phyloP scores from a whole-genome alignment of 1,140 invertebrate genomes.

The Drosophila bocqueti region DNA sequence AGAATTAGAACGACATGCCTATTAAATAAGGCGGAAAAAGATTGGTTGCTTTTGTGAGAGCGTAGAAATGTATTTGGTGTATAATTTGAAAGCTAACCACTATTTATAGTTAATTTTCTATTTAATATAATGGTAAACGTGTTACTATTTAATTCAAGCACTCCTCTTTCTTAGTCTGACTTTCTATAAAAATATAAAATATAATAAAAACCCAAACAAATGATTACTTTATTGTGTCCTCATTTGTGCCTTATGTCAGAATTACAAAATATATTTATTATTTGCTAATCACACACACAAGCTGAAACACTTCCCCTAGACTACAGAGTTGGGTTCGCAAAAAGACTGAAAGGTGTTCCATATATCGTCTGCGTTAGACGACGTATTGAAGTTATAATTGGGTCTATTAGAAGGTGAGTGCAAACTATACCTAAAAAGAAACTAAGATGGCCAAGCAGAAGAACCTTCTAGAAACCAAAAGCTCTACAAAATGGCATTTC shows the following conservation, averaged over 20 bases:
- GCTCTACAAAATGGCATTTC: constrained; percentile 52
- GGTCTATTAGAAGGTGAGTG: constrained; percentile 3
- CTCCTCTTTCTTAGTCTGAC: neutral
- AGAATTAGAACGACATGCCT: constrained; percentile 1
- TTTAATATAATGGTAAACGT: neutral
- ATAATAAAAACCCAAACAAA: neutral
- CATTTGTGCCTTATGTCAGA: neutral
- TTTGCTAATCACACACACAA: constrained; percentile 20
- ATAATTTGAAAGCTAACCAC: neutral
- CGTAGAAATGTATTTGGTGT: too few species aligned
- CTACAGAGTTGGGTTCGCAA: constrained; percentile 6
- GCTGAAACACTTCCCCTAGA: constrained; percentile 22
- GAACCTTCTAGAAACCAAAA: neutral
- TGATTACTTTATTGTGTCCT: too few species aligned
- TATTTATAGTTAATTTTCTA: neutral
- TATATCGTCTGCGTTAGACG: constrained; percentile 42
- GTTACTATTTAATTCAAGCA: neutral
- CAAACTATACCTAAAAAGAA: too few species aligned
- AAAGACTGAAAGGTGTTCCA: constrained; percentile 18
- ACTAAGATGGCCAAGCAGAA: neutral
- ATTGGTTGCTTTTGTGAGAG: neutral
- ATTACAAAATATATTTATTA: constrained; percentile 1
- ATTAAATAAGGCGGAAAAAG: neutral
- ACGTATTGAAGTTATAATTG: constrained; percentile 48
- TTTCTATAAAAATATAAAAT: neutral